Evolutionary conservation across 2,888 invertebrate species (phyloP).

Genomic region (Drosophila nr. perissopoda): DNA sequence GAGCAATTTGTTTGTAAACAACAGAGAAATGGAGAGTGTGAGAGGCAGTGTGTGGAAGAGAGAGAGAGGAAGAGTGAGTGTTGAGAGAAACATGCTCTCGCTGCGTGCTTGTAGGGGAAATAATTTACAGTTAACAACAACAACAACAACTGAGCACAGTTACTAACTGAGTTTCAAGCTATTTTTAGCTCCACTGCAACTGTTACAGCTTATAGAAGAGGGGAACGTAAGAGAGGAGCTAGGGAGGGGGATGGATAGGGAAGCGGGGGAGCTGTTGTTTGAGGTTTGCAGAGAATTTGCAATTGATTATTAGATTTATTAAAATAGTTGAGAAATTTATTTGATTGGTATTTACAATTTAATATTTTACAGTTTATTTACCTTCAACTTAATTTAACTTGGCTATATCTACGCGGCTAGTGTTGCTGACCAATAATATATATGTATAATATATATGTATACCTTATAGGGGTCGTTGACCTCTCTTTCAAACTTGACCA

Average conservation of each 20-base stretch:
- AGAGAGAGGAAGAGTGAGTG: background rate
- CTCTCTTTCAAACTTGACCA: background rate
- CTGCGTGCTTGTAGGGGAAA: constrained; percentile 47
- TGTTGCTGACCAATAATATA: background rate
- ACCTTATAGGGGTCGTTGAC: background rate
- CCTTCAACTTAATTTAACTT: background rate
- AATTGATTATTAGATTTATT: background rate
- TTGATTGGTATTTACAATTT: background rate
- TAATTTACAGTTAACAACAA: constrained; percentile 22
- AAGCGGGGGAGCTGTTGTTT: background rate
- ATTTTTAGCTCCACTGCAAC: constrained; percentile 39
- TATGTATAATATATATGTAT: background rate
- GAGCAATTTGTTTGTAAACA: constrained; percentile 73
- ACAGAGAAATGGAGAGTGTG: constrained; percentile 37
- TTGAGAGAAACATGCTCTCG: constrained; percentile 13
- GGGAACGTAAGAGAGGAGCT: too few species aligned
- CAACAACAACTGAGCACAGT: constrained; percentile 16
- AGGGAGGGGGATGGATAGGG: too few species aligned
- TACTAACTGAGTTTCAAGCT: constrained; percentile 42
- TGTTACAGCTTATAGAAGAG: constrained; percentile 1
- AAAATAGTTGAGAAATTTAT: background rate
- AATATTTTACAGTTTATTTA: background rate
- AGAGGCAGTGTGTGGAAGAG: background rate
- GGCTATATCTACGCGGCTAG: background rate
- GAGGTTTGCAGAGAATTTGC: constrained; percentile 10